Conservation (phyloP, 2,888 invertebrate genomes). For the Stenodema calcarata region DNA sequence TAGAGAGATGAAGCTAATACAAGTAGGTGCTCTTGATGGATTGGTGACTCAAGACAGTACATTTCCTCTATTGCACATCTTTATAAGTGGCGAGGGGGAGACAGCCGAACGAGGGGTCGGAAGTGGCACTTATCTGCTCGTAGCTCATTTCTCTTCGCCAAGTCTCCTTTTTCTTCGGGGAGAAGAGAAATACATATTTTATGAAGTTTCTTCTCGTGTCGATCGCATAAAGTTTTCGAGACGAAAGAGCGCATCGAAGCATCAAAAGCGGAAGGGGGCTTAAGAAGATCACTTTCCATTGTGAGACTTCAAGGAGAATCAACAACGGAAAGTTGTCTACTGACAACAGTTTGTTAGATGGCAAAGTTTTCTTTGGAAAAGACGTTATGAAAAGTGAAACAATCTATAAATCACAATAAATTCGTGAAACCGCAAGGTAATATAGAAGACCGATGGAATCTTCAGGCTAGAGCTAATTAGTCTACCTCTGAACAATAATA, state of each 20-base stretch:
- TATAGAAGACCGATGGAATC: no score
- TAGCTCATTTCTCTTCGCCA: conserved; percentile 40
- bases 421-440: no score
- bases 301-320: not conserved
- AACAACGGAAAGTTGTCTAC: not conserved
- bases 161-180: conserved; percentile 1
- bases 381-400: no score
- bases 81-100: conserved; percentile 32
- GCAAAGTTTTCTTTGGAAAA: not conserved
- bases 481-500: no score
- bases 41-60: conserved; percentile 29
- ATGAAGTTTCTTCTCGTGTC: conserved; percentile 16
- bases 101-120: not conserved
- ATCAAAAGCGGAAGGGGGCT: not conserved
- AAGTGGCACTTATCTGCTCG: conserved; percentile 50
- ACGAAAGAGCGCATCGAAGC: not conserved
- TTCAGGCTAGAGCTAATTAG: no score
- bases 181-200: conserved; percentile 31
- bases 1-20: conserved; percentile 14
- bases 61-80: conserved; percentile 50
- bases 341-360: not conserved
- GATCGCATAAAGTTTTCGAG: not conserved
- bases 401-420: no score
- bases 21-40: conserved; percentile 25
- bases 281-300: not conserved